Evolutionary conservation across 2,888 invertebrate genomes (phyloP).

Genomic region (Tachina grossa): DNA sequence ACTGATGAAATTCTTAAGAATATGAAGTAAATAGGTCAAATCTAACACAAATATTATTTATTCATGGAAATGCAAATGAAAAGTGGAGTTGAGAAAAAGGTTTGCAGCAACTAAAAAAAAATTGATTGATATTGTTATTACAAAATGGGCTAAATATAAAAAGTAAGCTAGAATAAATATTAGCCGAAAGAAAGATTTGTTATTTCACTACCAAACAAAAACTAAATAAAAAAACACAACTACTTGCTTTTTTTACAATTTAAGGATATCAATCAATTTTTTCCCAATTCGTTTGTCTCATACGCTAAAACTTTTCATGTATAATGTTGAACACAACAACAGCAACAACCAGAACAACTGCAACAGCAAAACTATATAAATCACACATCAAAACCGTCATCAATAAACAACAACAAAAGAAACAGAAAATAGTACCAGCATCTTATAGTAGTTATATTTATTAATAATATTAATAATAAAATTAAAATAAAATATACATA

Average conservation of each 20-base stretch:
- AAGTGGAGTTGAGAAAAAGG: slow-evolving; percentile 8
- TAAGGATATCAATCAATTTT: slow-evolving; percentile 67
- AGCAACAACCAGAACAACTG: background rate
- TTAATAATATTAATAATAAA: slow-evolving; percentile 46
- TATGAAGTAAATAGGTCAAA: slow-evolving; percentile 78
- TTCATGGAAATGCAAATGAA: slow-evolving; percentile 35
- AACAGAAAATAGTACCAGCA: slow-evolving; percentile 61
- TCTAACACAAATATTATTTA: slow-evolving; percentile 50
- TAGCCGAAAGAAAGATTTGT: slow-evolving; percentile 44
- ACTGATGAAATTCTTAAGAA: slow-evolving; percentile 82
- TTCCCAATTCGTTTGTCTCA: slow-evolving; percentile 19
- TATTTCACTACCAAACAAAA: background rate
- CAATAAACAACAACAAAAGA: slow-evolving; percentile 53
- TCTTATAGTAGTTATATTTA: slow-evolving; percentile 67
- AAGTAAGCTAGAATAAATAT: slow-evolving; percentile 44
- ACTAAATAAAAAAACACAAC: background rate
- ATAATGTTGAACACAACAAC: slow-evolving; percentile 50
- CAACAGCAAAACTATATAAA: slow-evolving; percentile 60
- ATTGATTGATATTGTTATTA: slow-evolving; percentile 59
- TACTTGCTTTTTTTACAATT: slow-evolving; percentile 50
- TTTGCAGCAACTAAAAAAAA: slow-evolving; percentile 42
- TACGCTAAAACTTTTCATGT: slow-evolving; percentile 8
- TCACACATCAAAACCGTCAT: slow-evolving; percentile 66
- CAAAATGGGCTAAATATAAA: slow-evolving; percentile 9
- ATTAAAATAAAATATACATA: slow-evolving; percentile 56